Conservation (phyloP, 2,888 invertebrate genomes). For the Mechanitis mazaeus region DNA sequence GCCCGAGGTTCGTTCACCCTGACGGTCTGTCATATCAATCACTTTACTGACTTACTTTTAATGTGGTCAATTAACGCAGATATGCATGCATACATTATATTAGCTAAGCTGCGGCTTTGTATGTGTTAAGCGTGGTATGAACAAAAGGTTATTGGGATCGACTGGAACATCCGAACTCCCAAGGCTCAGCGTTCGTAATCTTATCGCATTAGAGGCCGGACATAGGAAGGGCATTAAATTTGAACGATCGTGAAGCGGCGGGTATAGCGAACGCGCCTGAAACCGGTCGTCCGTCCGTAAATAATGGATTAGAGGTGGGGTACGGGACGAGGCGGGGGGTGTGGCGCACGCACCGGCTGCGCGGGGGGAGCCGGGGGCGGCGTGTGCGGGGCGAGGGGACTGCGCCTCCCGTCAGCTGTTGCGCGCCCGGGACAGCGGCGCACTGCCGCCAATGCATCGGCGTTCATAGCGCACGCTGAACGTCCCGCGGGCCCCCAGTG, state of each 20-base stretch:
- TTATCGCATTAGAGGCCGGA: conserved; percentile 73
- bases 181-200: conserved; percentile 56
- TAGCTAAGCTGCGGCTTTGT: conserved; percentile 1
- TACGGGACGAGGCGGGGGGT: conserved; percentile 55
- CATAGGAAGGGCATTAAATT: conserved; percentile 76
- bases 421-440: conserved; percentile 70
- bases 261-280: conserved; percentile 70
- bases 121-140: neutral
- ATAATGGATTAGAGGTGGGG: conserved; percentile 74
- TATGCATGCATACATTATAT: conserved; percentile 1
- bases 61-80: conserved; percentile 30
- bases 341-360: conserved; percentile 65
- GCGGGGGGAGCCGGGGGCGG: conserved; percentile 35
- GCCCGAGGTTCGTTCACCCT: conserved; percentile 51
- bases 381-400: conserved; percentile 47
- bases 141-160: conserved; percentile 7
- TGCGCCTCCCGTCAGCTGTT: conserved; percentile 76
- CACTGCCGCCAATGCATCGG: conserved; percentile 71
- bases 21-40: conserved; percentile 44
- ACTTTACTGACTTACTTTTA: conserved; percentile 36
- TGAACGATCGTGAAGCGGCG: conserved; percentile 68
- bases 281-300: conserved; percentile 75
- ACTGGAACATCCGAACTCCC: conserved; percentile 27
- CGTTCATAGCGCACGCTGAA: conserved; percentile 64
- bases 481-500: conserved; percentile 41